Percentiles rank a stretch among this genome's conserved stretches.
phyloP scores from a whole-genome alignment of 1,140 invertebrate species.

The Agrilus planipennis region DNA sequence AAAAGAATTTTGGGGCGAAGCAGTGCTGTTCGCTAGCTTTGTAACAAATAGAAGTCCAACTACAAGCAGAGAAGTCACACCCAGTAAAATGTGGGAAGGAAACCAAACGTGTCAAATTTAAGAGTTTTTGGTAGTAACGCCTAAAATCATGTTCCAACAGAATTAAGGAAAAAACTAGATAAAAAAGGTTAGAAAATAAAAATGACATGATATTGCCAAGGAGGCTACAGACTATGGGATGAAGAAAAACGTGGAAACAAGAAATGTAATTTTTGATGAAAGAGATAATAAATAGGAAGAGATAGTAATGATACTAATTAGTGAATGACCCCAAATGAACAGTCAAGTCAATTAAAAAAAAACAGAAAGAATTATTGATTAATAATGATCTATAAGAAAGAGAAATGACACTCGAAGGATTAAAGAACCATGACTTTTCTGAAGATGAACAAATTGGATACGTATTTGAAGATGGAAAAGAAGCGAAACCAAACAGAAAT shows the following conservation, averaged over 20 bases:
- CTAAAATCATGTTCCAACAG: background rate
- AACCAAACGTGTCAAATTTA: constrained; percentile 13
- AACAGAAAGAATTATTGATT: too few species aligned
- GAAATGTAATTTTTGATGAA: background rate
- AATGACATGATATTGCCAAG: background rate
- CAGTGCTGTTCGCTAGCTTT: constrained; percentile 27
- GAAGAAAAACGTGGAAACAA: background rate
- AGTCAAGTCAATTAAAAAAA: too few species aligned
- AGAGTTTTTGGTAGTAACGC: constrained; percentile 27
- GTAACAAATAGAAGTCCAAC: constrained; percentile 30
- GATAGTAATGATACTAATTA: too few species aligned
- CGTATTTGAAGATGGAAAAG: too few species aligned
- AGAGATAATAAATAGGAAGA: too few species aligned
- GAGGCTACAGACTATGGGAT: constrained; percentile 1
- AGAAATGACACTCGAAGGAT: too few species aligned
- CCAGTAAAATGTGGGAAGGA: constrained; percentile 25
- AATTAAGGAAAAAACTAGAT: background rate
- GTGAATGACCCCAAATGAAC: too few species aligned
- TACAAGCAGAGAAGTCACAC: constrained; percentile 5
- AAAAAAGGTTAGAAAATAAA: background rate
- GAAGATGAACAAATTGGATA: too few species aligned
- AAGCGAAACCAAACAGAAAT: too few species aligned
- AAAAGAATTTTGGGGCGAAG: constrained; percentile 27
- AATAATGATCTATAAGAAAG: too few species aligned
- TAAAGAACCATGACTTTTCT: too few species aligned